A percentile compares a stretch with the other conserved stretches of the same genome.
phyloP scores from a whole-genome alignment of 1,140 invertebrate species.

The Vollenhovia emeryi region DNA sequence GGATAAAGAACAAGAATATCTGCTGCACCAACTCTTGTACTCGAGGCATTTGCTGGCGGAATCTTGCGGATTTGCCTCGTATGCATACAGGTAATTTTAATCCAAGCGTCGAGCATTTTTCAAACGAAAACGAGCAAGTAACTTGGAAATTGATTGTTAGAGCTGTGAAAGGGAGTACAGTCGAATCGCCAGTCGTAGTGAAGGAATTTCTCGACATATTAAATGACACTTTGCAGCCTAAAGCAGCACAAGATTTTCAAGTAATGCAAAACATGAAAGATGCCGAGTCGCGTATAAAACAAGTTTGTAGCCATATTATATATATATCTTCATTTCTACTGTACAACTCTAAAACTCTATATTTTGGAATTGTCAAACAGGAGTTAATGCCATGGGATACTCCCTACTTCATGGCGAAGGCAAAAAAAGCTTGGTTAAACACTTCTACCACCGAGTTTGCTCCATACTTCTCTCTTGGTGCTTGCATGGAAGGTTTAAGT shows the following conservation, averaged over 20 bases:
- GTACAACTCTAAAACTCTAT: neutral
- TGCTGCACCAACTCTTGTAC: conserved; percentile 90
- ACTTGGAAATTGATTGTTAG: conserved; percentile 81
- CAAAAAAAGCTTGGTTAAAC: conserved; percentile 90
- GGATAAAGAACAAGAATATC: conserved; percentile 90
- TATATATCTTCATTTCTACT: conserved; percentile 3
- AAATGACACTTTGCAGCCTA: conserved; percentile 88
- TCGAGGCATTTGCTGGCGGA: conserved; percentile 92
- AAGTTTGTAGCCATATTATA: conserved; percentile 52
- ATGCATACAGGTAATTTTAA: conserved; percentile 90
- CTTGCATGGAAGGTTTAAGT: conserved; percentile 98
- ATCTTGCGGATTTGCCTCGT: conserved; percentile 95
- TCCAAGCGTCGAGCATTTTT: conserved; percentile 2
- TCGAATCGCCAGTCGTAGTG: conserved; percentile 92
- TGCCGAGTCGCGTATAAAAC: conserved; percentile 82
- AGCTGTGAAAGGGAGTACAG: conserved; percentile 94
- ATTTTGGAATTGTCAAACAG: conserved; percentile 64
- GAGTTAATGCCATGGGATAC: conserved; percentile 93
- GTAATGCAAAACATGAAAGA: conserved; percentile 92
- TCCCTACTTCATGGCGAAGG: conserved; percentile 91
- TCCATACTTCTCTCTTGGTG: conserved; percentile 97
- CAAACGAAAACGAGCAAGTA: neutral
- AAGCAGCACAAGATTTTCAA: conserved; percentile 90
- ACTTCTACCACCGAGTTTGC: conserved; percentile 89
- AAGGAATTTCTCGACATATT: conserved; percentile 92